Evolutionary conservation across 2,888 invertebrate species (phyloP).

Genomic region (Hirtodrosophila alboralis): DNA sequence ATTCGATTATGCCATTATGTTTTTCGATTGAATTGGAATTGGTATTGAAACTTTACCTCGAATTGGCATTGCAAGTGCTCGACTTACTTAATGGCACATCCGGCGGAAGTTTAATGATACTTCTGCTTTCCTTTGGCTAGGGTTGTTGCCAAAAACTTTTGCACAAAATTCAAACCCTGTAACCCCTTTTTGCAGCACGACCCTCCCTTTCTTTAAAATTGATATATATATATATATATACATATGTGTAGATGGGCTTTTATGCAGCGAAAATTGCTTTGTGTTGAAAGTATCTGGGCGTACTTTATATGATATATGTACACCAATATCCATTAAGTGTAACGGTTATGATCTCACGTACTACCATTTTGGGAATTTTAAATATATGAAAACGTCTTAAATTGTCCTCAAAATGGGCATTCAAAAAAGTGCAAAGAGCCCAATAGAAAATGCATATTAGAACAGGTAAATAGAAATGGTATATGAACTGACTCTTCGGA

Average conservation of each 20-base stretch:
- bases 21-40: conserved; percentile 65
- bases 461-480: conserved; percentile 22
- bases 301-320: conserved; percentile 45
- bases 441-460: conserved; percentile 20
- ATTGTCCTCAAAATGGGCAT: conserved; percentile 74
- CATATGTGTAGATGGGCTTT: conserved; percentile 25
- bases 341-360: conserved; percentile 79
- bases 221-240: conserved; percentile 20
- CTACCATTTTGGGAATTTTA: conserved; percentile 80
- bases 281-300: conserved; percentile 67
- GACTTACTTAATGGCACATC: conserved; percentile 64
- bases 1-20: conserved; percentile 80
- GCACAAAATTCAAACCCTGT: conserved; percentile 38
- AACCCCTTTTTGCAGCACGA: conserved; percentile 39
- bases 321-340: conserved; percentile 71
- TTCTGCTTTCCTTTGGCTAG: conserved; percentile 38
- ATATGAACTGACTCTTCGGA: too few species aligned
- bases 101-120: conserved; percentile 73
- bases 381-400: conserved; percentile 74
- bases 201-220: conserved; percentile 56
- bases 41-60: conserved; percentile 22
- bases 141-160: conserved; percentile 54
- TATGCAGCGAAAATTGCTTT: conserved; percentile 62
- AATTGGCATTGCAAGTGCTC: conserved; percentile 26
- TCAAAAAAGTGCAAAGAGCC: conserved; percentile 32